These are phyloP conservation scores for Coracopsis vasa DNA, from an alignment of 2,113 vertebrate species.

Conservation along the genomic window DNA sequence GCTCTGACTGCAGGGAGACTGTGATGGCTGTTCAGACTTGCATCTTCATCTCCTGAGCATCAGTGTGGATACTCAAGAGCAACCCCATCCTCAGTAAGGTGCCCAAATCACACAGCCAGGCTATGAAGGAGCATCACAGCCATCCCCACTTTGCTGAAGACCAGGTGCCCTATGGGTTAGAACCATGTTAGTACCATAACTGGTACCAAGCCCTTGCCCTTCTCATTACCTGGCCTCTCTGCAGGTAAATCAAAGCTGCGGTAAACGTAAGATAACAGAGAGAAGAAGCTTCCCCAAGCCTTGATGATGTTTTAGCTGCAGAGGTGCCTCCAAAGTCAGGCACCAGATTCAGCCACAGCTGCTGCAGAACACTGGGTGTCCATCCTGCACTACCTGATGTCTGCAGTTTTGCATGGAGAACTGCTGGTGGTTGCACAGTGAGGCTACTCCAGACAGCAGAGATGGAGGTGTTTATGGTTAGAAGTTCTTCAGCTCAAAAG, in stretches of 20 bases:
- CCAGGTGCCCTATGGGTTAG: neutral
- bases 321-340: neutral
- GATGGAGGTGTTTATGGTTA: neutral
- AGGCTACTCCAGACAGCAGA: neutral
- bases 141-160: neutral
- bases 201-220: fast-evolving
- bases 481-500: neutral
- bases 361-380: neutral
- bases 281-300: neutral
- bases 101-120: neutral
- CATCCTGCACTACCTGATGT: fast-evolving
- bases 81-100: neutral
- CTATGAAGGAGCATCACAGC: neutral
- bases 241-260: neutral
- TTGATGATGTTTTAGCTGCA: neutral
- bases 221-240: neutral
- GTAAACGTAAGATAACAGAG: neutral
- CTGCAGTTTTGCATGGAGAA: neutral
- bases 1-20: neutral
- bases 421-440: fast-evolving
- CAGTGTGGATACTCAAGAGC: neutral
- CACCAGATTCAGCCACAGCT: neutral
- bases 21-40: neutral
- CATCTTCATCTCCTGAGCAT: neutral
- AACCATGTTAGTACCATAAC: neutral